Evolutionary conservation across 1,140 invertebrate genomes (phyloP), one percentile per base, ranked within the genome.

Genomic region (Drosophila teissieri): DNA sequence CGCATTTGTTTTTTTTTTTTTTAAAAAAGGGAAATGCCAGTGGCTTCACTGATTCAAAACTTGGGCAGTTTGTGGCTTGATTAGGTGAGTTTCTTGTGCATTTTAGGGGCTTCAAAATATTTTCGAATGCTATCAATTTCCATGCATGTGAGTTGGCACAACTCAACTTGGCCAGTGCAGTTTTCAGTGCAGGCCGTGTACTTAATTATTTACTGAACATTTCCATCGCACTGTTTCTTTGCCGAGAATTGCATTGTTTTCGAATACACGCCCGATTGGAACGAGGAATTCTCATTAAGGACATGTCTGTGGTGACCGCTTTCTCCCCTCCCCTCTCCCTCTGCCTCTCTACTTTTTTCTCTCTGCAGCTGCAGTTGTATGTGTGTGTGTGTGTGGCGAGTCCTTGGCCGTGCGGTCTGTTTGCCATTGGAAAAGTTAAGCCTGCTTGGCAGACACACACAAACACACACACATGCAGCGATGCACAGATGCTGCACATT

Each of bases 401-500:
- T 70, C 12, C 54, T 60, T 67, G 45, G 36, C 37, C 15, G 45
- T 24, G 15, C 54, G 45, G 37, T 44, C 52, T 39, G 27, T 17
- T 60, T 37, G 57, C 49, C 27, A 51, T 31, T 44, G 64, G 57
- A 77, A 73, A 62, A 76, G 65, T 80, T 79, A 56, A 64, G 78
- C 67, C 53, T 58, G 52, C 40, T 11, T 24, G 15, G 37, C 14
- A 27, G 19, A n/a, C 14, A 24, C 24, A 54, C 39, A 8, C 27
- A 8, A 7, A 31, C 7, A 7, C 27, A 31, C 27, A 31, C 27
- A 31, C 7, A 31, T 4, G 22, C 27, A 31, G 24, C 24, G 24
- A 8, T 8, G 7, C 27, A 34, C 54, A 56, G 46, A 36, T 53
- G 45, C 45, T n/a, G 58, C 62, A 45, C 57, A 45, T 57, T 31